Evolutionary conservation across 2,113 vertebrate species (phyloP).

Genomic region (Siniperca chuatsi): DNA sequence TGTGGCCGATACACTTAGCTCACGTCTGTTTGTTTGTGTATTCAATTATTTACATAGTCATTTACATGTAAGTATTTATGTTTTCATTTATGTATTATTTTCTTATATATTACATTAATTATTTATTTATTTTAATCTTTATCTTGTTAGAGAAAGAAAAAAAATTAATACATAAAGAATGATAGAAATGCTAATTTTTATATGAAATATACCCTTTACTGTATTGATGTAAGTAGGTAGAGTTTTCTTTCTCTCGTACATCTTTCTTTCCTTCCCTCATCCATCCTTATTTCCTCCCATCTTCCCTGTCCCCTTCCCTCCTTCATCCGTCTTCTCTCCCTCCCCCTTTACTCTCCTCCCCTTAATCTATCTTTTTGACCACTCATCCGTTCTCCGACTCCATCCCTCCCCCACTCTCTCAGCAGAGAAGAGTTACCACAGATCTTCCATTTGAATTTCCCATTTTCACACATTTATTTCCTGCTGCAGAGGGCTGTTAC

Average conservation of each 20-base stretch:
- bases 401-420: conserved; percentile 22
- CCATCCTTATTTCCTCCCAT: conserved; percentile 21
- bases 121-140: background rate
- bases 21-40: no score
- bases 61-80: background rate
- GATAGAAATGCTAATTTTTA: background rate
- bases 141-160: background rate
- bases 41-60: background rate
- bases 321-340: conserved; percentile 27
- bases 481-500: background rate
- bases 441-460: conserved; percentile 18
- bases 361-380: conserved; percentile 46
- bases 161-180: background rate
- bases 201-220: background rate
- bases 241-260: background rate
- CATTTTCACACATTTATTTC: conserved; percentile 14
- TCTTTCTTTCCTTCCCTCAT: background rate
- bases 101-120: background rate
- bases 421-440: background rate
- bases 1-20: no score
- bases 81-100: background rate
- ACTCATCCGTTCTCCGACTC: conserved; percentile 41
- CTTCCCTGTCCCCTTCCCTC: conserved; percentile 10
- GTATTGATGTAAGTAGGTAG: background rate
- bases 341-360: conserved; percentile 19